These are phyloP conservation scores for Arizona elegans DNA, from an alignment of 2,113 vertebrate species.

Conservation along the genomic window DNA sequence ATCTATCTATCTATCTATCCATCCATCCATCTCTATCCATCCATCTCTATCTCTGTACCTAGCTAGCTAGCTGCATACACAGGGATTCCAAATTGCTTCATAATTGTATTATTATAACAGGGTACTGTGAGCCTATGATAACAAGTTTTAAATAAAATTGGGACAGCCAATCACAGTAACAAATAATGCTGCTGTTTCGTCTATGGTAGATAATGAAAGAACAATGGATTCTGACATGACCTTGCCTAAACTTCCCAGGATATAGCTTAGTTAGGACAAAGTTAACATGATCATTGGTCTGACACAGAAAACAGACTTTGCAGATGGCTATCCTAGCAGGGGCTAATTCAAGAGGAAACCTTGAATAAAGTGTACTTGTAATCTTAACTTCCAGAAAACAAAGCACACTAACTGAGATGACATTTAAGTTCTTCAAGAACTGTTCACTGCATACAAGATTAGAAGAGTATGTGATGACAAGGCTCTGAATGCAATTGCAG, in stretches of 20 bases:
- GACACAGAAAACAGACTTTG: background rate
- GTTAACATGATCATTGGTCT: background rate
- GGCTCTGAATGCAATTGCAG: background rate
- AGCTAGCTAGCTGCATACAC: background rate
- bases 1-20: too few species aligned
- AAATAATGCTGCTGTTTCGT: background rate
- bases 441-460: background rate
- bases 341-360: background rate
- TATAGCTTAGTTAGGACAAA: background rate
- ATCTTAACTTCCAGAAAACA: slow-evolving; percentile 1
- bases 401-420: background rate
- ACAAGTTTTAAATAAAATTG: background rate
- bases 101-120: background rate
- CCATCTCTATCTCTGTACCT: background rate
- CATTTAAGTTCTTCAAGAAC: background rate
- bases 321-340: background rate
- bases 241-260: too few species aligned
- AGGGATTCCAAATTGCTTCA: background rate
- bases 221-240: background rate
- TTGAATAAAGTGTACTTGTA: background rate
- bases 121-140: background rate
- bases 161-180: background rate
- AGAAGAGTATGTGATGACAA: background rate
- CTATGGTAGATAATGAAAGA: background rate
- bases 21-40: too few species aligned